These are phyloP conservation scores for Neodiprion pinetum DNA, from an alignment of 1,140 invertebrate species.

Conservation along the genomic window DNA sequence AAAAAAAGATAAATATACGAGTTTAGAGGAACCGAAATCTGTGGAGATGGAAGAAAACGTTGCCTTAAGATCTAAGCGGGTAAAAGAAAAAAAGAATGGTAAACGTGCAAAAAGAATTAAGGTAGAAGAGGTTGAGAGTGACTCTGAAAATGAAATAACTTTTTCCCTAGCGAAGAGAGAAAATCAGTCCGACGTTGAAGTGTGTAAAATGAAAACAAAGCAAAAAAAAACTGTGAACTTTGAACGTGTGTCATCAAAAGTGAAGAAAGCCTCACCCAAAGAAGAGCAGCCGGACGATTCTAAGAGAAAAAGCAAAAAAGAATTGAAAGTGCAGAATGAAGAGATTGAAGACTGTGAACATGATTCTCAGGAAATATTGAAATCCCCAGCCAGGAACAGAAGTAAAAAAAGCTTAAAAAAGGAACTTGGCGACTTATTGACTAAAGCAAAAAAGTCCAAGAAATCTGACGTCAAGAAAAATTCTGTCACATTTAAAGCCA, in stretches of 20 bases:
- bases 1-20: conserved; percentile 43
- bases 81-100: conserved; percentile 29
- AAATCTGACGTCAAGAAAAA: background rate
- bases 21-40: conserved; percentile 52
- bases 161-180: conserved; percentile 16
- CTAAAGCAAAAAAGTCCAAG: conserved; percentile 21
- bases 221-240: conserved; percentile 42
- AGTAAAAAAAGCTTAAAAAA: conserved; percentile 55
- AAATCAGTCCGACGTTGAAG: conserved; percentile 25
- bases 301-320: conserved; percentile 44
- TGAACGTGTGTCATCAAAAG: conserved; percentile 57
- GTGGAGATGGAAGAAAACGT: conserved; percentile 55
- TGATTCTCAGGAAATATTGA: conserved; percentile 33
- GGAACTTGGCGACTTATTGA: conserved; percentile 38
- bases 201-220: conserved; percentile 54
- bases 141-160: conserved; percentile 25
- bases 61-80: conserved; percentile 33
- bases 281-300: conserved; percentile 31
- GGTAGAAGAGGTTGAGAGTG: conserved; percentile 15
- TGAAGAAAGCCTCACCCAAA: conserved; percentile 58
- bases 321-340: conserved; percentile 45
- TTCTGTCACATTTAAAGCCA: background rate
- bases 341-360: conserved; percentile 56
- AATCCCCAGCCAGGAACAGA: conserved; percentile 49
- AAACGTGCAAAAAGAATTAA: conserved; percentile 31